Evolutionary conservation across 1,140 invertebrate species (phyloP), one percentile per base, ranked within the genome.

Genomic region (Homarus americanus): DNA sequence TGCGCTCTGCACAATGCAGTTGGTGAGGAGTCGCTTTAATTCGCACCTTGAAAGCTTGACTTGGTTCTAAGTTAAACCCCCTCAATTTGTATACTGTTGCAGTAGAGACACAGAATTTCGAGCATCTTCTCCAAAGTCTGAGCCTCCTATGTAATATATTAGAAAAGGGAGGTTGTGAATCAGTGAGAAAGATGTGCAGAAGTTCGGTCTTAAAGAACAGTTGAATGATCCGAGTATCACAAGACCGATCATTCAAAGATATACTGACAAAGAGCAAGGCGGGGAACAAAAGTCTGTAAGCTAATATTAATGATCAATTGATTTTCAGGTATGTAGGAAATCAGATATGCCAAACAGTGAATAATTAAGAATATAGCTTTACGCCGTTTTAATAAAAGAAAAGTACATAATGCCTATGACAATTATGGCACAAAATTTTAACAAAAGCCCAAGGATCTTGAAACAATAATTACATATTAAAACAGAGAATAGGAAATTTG

Each of bases 1-100:
- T 96, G 98, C 99, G 97, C 97, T 44, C 96, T 99, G 86, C 97
- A 99, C 92, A 96, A 96, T 92, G 96, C 96, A 24, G 96, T 98
- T 4, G 98, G 98, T 1, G 97, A 98, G 93, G 96, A 97, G 32
- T 95, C 95, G 36, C 95, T 99, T 93, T 95, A 96, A 92, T n/a
- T 97, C 97, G 0, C 97, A 98, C 93, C 95, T 98, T 40, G 95
- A 95, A 36, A 95, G 96, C 34, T 95, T 99, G 15, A 97, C 96
- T n/a, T 92, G 96, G 97, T 89, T 98, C 97, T 94, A 99, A 99
- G 95, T 95, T 96, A 73, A 97, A 97, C 93, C 94, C 97, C 32
- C 94, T 97, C 34, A 96, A 97, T 93, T 95, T 97, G 91, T 97
- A 97, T 93, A 97, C 97, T 93, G 96, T 96, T 92, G 94, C 96